A percentile compares a stretch with the other conserved stretches of the same genome.
phyloP scores from a whole-genome alignment of 2,888 invertebrate species.

The Margaritifera margaritifera region DNA sequence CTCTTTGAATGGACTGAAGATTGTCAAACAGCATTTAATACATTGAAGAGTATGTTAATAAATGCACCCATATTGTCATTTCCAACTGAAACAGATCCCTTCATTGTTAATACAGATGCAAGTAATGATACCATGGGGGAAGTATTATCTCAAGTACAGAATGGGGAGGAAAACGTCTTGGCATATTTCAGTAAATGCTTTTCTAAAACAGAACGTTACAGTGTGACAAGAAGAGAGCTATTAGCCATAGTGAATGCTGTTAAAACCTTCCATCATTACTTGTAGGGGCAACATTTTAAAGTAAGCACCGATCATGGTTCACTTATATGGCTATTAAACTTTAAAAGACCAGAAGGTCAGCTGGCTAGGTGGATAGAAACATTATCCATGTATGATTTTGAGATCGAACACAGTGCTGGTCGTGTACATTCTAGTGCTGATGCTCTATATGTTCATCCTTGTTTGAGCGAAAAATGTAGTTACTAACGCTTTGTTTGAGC shows the following conservation, averaged over 20 bases:
- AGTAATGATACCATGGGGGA: constrained; percentile 31
- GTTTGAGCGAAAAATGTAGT: constrained; percentile 1
- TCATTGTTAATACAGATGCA: no score
- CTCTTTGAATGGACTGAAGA: no score
- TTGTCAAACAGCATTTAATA: no score
- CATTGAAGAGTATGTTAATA: no score
- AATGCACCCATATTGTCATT: no score
- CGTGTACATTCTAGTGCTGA: constrained; percentile 18
- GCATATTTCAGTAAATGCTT: no score
- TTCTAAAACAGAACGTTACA: constrained; percentile 11
- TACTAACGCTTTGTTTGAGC: no score
- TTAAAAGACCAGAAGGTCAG: no score
- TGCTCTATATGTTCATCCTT: constrained; percentile 7
- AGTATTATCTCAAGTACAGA: constrained; percentile 27
- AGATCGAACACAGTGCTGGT: constrained; percentile 14
- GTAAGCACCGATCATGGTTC: constrained; percentile 39
- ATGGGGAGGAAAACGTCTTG: constrained; percentile 33
- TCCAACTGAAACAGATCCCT: no score
- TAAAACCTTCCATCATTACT: no score
- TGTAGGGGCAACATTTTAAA: constrained; percentile 25
- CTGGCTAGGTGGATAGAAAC: no score
- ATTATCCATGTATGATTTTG: constrained; percentile 28
- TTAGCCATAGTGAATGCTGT: constrained; percentile 19
- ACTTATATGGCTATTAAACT: no score
- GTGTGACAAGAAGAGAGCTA: constrained; percentile 16